phyloP scores from a whole-genome alignment of 1,140 invertebrate genomes.

The Myzus persicae region DNA sequence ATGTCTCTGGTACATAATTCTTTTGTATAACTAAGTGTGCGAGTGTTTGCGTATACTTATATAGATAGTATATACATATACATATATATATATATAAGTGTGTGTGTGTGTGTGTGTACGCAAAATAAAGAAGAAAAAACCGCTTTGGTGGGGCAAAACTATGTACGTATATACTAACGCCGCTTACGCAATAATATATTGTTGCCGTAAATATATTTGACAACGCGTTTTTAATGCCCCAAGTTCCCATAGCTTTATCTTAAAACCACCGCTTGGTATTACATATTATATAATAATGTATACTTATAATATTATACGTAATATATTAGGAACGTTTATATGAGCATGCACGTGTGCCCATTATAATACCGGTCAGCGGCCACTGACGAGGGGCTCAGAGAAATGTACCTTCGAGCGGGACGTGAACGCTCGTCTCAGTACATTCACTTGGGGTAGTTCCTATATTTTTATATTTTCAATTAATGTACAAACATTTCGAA shows the following conservation, averaged over 20 bases:
- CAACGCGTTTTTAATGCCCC: slow-evolving; percentile 42
- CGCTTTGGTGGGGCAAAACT: background rate
- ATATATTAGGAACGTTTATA: background rate
- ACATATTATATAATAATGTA: too few relatives aligned
- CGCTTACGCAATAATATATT: slow-evolving; percentile 17
- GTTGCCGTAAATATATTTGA: slow-evolving; percentile 24
- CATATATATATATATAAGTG: too few relatives aligned
- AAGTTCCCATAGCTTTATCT: slow-evolving; percentile 48
- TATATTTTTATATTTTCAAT: background rate
- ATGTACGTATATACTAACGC: background rate
- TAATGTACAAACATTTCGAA: background rate
- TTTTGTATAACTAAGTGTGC: background rate
- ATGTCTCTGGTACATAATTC: background rate
- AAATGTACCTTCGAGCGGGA: background rate
- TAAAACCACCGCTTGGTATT: background rate
- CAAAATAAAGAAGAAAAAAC: slow-evolving; percentile 20
- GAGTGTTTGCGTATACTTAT: background rate
- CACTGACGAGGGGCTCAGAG: too few relatives aligned
- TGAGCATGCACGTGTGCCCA: background rate
- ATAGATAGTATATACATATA: background rate
- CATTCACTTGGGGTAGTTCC: background rate
- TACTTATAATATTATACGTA: background rate
- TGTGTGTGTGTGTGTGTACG: background rate
- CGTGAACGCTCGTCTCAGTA: background rate
- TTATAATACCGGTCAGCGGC: background rate